Evolutionary conservation across 1,140 invertebrate species (phyloP).

Genomic region (Drosophila grimshawi): DNA sequence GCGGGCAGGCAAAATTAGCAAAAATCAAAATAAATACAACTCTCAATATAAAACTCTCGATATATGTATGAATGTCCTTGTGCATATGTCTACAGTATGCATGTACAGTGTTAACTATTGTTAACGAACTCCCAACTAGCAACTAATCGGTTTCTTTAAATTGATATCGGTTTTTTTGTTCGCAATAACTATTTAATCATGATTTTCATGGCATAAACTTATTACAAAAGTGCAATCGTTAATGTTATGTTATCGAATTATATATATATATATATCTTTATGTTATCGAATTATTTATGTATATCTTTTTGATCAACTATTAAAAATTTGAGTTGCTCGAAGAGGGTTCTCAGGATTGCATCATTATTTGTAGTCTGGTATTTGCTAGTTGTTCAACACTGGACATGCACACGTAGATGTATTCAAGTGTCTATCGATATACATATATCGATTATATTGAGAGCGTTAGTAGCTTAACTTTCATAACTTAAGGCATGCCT

Average conservation of each 20-base stretch:
- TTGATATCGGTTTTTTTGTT: not conserved
- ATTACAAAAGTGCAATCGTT: not conserved
- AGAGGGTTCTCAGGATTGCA: not conserved
- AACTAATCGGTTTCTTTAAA: not conserved
- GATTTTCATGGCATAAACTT: not conserved
- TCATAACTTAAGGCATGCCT: conserved; percentile 54
- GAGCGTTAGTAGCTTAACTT: conserved; percentile 41
- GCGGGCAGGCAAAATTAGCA: conserved; percentile 37
- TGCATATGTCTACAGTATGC: not conserved
- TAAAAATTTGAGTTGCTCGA: too few species aligned
- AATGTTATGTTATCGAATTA: too few species aligned
- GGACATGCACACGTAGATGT: not conserved
- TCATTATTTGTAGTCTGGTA: too few species aligned
- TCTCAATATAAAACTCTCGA: conserved; percentile 6
- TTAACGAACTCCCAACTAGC: not conserved
- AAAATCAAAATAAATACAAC: not conserved
- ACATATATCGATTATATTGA: conserved; percentile 19
- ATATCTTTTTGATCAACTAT: too few species aligned
- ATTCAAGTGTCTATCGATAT: not conserved
- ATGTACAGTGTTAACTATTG: not conserved
- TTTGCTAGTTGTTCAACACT: not conserved
- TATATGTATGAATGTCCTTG: too few species aligned
- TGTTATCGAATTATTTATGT: too few species aligned
- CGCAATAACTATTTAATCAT: not conserved
- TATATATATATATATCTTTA: too few species aligned